These are phyloP conservation scores for Octodon degus DNA, from an alignment of 2,113 vertebrate species.

Conservation along the genomic window DNA sequence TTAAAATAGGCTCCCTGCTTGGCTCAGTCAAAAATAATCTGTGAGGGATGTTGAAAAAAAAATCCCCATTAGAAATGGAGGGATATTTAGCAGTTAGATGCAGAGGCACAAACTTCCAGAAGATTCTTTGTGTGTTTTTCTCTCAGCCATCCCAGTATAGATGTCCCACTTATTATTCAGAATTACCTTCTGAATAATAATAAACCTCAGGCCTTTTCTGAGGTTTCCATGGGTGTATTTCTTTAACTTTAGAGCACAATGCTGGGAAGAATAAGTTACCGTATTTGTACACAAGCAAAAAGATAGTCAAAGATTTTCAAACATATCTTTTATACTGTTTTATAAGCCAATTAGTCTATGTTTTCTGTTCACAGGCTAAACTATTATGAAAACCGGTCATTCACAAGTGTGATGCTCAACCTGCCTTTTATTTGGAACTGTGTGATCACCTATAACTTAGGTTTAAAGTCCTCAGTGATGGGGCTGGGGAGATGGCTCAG, in stretches of 20 bases:
- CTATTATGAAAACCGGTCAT: background rate
- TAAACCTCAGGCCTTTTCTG: constrained; percentile 20
- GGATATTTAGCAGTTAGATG: constrained; percentile 62
- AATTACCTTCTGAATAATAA: background rate
- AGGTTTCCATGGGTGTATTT: background rate
- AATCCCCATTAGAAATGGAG: constrained; percentile 66
- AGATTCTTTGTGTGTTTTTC: constrained; percentile 62
- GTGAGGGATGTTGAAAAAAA: constrained; percentile 82
- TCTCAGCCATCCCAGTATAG: constrained; percentile 37
- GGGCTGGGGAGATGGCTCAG: too few relatives aligned
- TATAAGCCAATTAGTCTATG: background rate
- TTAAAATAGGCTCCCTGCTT: constrained; percentile 89
- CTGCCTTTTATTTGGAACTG: background rate
- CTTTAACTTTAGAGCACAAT: constrained; percentile 9
- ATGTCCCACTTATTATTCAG: constrained; percentile 50
- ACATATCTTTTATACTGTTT: background rate
- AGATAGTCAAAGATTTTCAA: background rate
- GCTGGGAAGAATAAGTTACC: background rate
- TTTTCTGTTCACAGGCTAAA: constrained; percentile 3
- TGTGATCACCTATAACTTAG: background rate
- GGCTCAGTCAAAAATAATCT: constrained; percentile 88
- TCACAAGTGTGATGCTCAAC: background rate
- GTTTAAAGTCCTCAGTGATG: too few relatives aligned
- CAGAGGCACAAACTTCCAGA: constrained; percentile 64
- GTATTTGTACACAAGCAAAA: constrained; percentile 12